Conservation (phyloP, 2,888 invertebrate species). For the Lithodes maja region DNA sequence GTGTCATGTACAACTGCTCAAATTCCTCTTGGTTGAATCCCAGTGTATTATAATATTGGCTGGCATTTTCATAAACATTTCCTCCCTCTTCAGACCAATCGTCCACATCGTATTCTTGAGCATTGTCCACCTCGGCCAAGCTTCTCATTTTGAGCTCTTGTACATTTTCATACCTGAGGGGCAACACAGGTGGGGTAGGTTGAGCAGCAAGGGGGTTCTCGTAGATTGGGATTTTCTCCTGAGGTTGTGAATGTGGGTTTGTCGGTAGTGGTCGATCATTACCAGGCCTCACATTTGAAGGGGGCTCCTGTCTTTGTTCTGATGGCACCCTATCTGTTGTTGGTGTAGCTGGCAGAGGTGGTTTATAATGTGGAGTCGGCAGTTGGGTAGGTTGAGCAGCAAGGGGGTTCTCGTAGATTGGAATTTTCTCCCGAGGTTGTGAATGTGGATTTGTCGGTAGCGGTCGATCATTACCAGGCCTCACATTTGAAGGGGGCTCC, state of each 20-base stretch:
- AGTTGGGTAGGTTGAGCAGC: too few relatives aligned
- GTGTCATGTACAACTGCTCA: slow-evolving; percentile 11
- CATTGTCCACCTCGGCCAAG: neutral
- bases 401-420: neutral
- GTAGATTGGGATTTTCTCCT: neutral
- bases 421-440: neutral
- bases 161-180: neutral
- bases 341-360: too few relatives aligned
- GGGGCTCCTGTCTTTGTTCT: too few relatives aligned
- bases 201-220: neutral
- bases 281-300: too few relatives aligned
- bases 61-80: neutral
- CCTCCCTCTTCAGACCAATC: slow-evolving; percentile 8
- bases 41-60: neutral
- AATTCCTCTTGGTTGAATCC: slow-evolving; percentile 20
- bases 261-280: too few relatives aligned
- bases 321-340: too few relatives aligned
- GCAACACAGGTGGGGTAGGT: neutral
- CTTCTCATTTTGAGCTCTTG: neutral
- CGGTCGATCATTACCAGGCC: too few relatives aligned
- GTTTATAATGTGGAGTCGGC: neutral
- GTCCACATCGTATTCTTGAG: neutral
- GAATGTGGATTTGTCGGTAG: neutral
- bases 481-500: too few relatives aligned
- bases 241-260: neutral